phyloP scores from a whole-genome alignment of 2,113 vertebrate species.

The Gopherus evgoodei region DNA sequence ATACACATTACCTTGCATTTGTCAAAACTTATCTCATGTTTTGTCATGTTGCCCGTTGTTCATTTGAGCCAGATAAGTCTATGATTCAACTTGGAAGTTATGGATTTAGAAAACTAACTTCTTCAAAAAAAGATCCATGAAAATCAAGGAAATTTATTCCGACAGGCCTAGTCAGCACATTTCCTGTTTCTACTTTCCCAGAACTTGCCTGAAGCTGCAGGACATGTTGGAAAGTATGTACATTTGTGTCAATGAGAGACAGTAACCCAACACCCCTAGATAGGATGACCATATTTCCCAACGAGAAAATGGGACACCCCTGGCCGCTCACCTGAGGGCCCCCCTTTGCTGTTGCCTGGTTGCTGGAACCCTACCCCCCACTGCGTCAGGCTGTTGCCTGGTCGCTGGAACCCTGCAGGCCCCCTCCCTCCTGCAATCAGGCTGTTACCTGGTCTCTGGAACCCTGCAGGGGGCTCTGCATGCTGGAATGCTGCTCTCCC shows the following conservation, averaged over 20 bases:
- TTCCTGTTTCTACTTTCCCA: background rate
- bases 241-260: background rate
- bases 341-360: too few relatives aligned
- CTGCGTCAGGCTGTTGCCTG: too few relatives aligned
- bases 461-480: too few relatives aligned
- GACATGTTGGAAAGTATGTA: background rate
- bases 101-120: background rate
- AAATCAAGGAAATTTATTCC: accelerated
- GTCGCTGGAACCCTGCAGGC: too few relatives aligned
- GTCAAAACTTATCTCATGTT: background rate
- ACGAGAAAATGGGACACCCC: too few relatives aligned
- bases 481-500: too few relatives aligned
- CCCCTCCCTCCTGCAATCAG: too few relatives aligned
- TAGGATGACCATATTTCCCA: too few relatives aligned
- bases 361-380: too few relatives aligned
- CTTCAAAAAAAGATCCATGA: background rate
- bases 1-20: background rate
- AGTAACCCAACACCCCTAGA: background rate
- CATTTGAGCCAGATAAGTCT: background rate
- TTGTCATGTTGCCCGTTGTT: accelerated
- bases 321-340: too few relatives aligned
- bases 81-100: background rate
- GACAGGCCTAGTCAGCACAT: background rate
- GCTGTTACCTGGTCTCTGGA: too few relatives aligned
- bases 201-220: background rate